Percentiles rank a stretch among this genome's conserved stretches.
Conservation (phyloP, 2,888 invertebrate genomes). For the Pollenia griseotomentosa region DNA sequence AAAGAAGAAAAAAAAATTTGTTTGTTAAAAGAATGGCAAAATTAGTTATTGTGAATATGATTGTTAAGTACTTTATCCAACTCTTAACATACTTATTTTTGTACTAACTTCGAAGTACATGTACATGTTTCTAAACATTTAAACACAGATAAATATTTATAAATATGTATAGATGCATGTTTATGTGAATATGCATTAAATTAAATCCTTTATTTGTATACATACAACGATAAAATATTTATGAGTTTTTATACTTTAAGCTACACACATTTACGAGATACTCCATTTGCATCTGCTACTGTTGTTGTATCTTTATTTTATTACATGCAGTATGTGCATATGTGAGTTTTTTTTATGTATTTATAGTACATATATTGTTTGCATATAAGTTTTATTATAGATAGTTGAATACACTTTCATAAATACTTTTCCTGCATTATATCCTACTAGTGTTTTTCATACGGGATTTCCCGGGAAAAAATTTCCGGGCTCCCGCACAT, state of each 20-base stretch:
- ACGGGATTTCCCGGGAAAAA: too few species aligned
- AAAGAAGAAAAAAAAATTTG: too few species aligned
- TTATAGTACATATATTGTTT: background rate
- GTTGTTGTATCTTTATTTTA: conserved; percentile 20
- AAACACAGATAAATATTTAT: too few species aligned
- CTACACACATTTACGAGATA: conserved; percentile 10
- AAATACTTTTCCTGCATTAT: conserved; percentile 2
- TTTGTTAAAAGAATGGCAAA: too few species aligned
- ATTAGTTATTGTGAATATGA: too few species aligned
- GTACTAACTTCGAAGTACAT: too few species aligned
- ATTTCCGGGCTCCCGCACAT: too few species aligned
- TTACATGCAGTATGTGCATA: background rate
- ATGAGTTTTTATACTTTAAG: conserved; percentile 34
- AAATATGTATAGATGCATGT: background rate
- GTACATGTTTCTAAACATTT: too few species aligned
- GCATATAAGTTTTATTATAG: conserved; percentile 8
- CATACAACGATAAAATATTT: conserved; percentile 59
- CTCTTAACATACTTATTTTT: too few species aligned
- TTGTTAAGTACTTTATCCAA: too few species aligned
- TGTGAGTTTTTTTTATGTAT: background rate
- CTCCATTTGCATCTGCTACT: conserved; percentile 31
- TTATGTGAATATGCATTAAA: background rate
- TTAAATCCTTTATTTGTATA: conserved; percentile 33
- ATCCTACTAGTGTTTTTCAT: too few species aligned
- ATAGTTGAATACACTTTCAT: conserved; percentile 41